Percentiles rank a stretch among this genome's conserved stretches.
phyloP scores from a whole-genome alignment of 2,888 invertebrate species.

The Operophtera brumata region DNA sequence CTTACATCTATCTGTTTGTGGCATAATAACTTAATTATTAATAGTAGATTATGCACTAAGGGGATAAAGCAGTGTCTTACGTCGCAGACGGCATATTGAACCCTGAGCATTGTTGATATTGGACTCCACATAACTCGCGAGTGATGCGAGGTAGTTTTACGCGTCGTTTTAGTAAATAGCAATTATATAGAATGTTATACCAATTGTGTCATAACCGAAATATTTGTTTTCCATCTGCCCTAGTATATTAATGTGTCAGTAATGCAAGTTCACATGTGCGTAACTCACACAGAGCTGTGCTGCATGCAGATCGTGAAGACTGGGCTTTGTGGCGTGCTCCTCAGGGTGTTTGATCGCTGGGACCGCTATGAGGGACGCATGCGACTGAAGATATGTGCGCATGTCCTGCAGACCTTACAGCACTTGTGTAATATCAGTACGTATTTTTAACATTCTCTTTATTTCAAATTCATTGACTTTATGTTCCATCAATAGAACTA shows the following conservation, averaged over 20 bases:
- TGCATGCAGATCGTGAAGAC: conserved; percentile 83
- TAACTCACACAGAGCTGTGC: conserved; percentile 81
- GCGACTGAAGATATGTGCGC: conserved; percentile 82
- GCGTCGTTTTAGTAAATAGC: no score
- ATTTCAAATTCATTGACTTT: neutral
- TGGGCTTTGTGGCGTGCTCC: conserved; percentile 78
- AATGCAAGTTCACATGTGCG: conserved; percentile 55
- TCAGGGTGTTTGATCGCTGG: conserved; percentile 83
- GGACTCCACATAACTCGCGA: no score
- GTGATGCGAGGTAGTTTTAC: no score
- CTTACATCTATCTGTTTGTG: conserved; percentile 10
- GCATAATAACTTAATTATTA: neutral
- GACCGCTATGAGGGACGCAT: conserved; percentile 83
- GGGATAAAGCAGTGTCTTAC: no score
- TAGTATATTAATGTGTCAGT: neutral
- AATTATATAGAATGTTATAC: no score
- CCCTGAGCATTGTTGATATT: no score
- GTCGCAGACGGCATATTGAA: no score
- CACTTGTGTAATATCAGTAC: conserved; percentile 83
- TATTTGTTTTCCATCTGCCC: no score
- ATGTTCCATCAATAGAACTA: no score
- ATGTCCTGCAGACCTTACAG: conserved; percentile 81
- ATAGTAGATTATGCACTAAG: no score
- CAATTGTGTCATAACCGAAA: no score
- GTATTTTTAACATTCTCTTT: conserved; percentile 45